phyloP scores from a whole-genome alignment of 2,888 invertebrate species.

The Drosophila differens region DNA sequence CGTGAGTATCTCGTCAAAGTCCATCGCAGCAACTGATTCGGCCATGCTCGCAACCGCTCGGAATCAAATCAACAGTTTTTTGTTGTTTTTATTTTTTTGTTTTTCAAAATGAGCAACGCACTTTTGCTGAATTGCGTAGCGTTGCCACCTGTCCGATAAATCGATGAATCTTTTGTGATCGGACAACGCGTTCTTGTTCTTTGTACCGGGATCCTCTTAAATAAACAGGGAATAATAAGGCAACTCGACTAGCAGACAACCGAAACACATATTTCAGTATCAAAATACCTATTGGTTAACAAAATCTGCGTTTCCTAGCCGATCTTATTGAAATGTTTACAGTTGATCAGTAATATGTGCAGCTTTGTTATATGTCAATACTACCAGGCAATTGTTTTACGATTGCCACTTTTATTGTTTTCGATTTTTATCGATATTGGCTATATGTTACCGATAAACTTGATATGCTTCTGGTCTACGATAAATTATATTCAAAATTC shows the following conservation, averaged over 20 bases:
- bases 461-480: no score
- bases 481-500: no score
- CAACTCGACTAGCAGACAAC: not conserved
- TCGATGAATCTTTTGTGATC: not conserved
- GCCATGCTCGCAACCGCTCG: slow-evolving; percentile 23
- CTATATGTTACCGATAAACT: no score
- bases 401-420: no score
- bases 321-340: not conserved
- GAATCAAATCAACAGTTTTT: not conserved
- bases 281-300: not conserved
- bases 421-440: no score
- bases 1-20: slow-evolving; percentile 88
- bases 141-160: slow-evolving; percentile 23
- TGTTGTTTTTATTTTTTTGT: not conserved
- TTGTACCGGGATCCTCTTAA: not conserved
- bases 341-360: no score
- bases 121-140: not conserved
- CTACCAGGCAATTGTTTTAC: no score
- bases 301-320: not conserved
- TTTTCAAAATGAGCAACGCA: slow-evolving; percentile 20
- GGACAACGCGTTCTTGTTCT: not conserved
- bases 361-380: no score
- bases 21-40: slow-evolving; percentile 82
- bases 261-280: not conserved
- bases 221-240: not conserved